Conservation (phyloP, 2,888 invertebrate genomes). For the Notocelia uddmanniana region DNA sequence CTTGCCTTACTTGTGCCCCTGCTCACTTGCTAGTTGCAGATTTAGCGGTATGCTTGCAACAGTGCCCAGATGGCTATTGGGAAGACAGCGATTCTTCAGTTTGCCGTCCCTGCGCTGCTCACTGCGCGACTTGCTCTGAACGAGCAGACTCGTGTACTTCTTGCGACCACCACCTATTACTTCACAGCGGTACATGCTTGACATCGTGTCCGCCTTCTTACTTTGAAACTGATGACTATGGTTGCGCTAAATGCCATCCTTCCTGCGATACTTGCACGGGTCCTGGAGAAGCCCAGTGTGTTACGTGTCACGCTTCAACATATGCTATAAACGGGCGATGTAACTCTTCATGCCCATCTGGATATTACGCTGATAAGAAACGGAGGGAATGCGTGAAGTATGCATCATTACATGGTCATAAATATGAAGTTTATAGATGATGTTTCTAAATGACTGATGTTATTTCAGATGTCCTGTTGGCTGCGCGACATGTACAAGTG, state of each 20-base stretch:
- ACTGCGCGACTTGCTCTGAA: slow-evolving; percentile 94
- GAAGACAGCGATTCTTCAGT: slow-evolving; percentile 91
- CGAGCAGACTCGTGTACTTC: slow-evolving; percentile 93
- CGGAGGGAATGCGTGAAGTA: slow-evolving; percentile 91
- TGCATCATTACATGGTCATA: slow-evolving; percentile 52
- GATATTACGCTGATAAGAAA: slow-evolving; percentile 91
- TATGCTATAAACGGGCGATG: slow-evolving; percentile 91
- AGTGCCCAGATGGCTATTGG: slow-evolving; percentile 96
- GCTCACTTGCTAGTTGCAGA: slow-evolving; percentile 94
- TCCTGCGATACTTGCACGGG: slow-evolving; percentile 94
- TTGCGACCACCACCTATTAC: slow-evolving; percentile 94
- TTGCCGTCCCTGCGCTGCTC: slow-evolving; percentile 94
- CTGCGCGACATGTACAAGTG: slow-evolving; percentile 90
- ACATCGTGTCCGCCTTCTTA: slow-evolving; percentile 93
- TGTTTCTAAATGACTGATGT: slow-evolving; percentile 10
- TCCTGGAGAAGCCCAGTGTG: slow-evolving; percentile 91
- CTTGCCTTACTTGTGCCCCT: slow-evolving; percentile 93
- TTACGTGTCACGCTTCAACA: slow-evolving; percentile 91
- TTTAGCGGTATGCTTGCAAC: slow-evolving; percentile 94
- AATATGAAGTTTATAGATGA: not conserved
- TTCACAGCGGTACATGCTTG: slow-evolving; percentile 92
- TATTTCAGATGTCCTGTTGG: slow-evolving; percentile 89
- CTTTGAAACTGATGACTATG: slow-evolving; percentile 95
- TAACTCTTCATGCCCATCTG: slow-evolving; percentile 89
- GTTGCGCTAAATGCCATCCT: slow-evolving; percentile 92